Evolutionary conservation across 2,888 invertebrate species (phyloP).

Genomic region (Papilio protenor): DNA sequence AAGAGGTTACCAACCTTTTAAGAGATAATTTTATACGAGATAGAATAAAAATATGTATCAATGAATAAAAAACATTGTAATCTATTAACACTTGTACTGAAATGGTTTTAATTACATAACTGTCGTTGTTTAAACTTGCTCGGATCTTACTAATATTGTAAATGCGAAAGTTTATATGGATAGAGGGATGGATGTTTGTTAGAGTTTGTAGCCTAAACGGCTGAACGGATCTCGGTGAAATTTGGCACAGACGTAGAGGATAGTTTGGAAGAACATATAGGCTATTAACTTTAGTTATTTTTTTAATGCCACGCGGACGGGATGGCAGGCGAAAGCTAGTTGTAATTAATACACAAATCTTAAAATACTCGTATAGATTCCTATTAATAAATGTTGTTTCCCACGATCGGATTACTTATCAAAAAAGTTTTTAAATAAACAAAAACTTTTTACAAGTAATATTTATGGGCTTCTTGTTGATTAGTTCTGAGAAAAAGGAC

Average conservation of each 20-base stretch:
- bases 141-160: too few species aligned
- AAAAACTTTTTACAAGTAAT: background rate
- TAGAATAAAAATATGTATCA: constrained; percentile 11
- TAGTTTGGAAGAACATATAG: too few species aligned
- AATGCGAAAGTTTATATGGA: too few species aligned
- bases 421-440: background rate
- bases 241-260: too few species aligned
- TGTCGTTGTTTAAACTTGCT: background rate
- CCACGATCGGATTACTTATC: background rate
- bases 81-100: background rate
- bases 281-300: too few species aligned
- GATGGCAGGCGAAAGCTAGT: background rate
- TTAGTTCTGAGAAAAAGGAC: background rate
- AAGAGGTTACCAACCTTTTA: constrained; percentile 25
- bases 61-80: background rate
- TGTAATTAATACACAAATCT: background rate
- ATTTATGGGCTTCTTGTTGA: background rate
- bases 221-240: too few species aligned
- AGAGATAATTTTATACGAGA: constrained; percentile 8
- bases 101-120: background rate
- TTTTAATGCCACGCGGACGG: too few species aligned
- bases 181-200: too few species aligned
- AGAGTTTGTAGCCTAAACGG: too few species aligned
- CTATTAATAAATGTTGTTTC: too few species aligned
- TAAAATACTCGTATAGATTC: background rate